Conservation (phyloP, 1,140 invertebrate genomes). For the Acyrthosiphon pisum region DNA sequence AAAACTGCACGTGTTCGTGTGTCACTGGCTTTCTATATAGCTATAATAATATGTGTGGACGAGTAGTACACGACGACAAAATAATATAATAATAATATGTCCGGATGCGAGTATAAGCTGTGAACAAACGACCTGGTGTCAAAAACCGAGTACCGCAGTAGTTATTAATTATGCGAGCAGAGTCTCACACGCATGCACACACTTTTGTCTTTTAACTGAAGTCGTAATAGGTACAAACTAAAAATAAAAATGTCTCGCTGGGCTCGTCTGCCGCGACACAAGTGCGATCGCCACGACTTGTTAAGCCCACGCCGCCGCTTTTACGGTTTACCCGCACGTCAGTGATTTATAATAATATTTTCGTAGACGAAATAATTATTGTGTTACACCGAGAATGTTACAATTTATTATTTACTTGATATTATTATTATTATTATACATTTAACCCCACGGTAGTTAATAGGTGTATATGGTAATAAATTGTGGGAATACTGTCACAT, state of each 20-base stretch:
- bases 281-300: not conserved
- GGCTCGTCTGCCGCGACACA: not conserved
- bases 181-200: not conserved
- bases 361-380: not conserved
- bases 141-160: constrained; percentile 3
- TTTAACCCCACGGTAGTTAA: not conserved
- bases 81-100: not conserved
- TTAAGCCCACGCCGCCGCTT: not conserved
- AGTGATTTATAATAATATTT: not conserved
- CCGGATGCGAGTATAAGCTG: not conserved
- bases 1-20: constrained; percentile 36
- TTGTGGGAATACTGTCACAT: not conserved
- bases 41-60: too few relatives aligned
- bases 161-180: constrained; percentile 28
- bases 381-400: not conserved
- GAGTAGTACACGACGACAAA: not conserved
- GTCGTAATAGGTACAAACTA: not conserved
- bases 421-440: not conserved
- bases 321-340: not conserved
- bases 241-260: not conserved
- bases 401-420: not conserved
- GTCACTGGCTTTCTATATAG: not conserved
- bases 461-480: not conserved
- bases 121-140: constrained; percentile 38
- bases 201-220: not conserved